Base-by-base conservation (phyloP, 2,113 vertebrate genomes). In the Donacobius atricapilla region DNA sequence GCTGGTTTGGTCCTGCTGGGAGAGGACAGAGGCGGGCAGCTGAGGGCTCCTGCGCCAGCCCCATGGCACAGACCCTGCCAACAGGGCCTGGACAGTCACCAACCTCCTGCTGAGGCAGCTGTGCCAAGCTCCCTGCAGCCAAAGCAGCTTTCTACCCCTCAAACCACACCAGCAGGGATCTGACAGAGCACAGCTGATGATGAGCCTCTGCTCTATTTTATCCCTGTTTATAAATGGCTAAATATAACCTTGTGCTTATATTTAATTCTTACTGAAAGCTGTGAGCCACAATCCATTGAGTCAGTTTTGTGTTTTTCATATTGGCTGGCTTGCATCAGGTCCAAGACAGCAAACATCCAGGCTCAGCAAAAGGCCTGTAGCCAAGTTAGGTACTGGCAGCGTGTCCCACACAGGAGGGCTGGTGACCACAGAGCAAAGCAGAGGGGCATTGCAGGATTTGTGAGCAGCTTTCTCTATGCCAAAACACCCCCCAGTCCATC, bases 161-260 rank as follows among this genome's bases (percentile, higher is more conserved):
- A 5, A 40, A 37, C n/a, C 21, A 7, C 54, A 61, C 58, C 69
- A 58, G 40, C 0, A 1, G 56, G 72, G 30, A 54, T 23, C 2
- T 0, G 65, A 40, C 14, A 44, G 47, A 94, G 39, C 33, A 66
- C 24, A 71, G 77, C 73, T 79, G 56, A 84, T 71, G 91, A 89
- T 2, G 3, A 93, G 44, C 70, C 71, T 92, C 58, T 61, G 63
- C 50, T 90, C 42, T 33, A 13, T 40, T 80, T 94, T 69, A 60
- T 76, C 71, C 21, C 40, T 73, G 64, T 90, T 95, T 91, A 85
- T 68, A 85, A 66, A 50, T 13, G 6, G 79, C 90, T 96, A 94
- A 95, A 93, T 92, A 88, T 92, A 97, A 88, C 63, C 35, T 80
- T 3, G 35, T 83, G 71, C 33, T 90, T 87, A 48, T 92, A 94